Percentiles rank a stretch among this genome's conserved stretches.
These are phyloP conservation scores for Pachycephus smyrnensis DNA, from an alignment of 2,888 invertebrate species.

Conservation along the genomic window DNA sequence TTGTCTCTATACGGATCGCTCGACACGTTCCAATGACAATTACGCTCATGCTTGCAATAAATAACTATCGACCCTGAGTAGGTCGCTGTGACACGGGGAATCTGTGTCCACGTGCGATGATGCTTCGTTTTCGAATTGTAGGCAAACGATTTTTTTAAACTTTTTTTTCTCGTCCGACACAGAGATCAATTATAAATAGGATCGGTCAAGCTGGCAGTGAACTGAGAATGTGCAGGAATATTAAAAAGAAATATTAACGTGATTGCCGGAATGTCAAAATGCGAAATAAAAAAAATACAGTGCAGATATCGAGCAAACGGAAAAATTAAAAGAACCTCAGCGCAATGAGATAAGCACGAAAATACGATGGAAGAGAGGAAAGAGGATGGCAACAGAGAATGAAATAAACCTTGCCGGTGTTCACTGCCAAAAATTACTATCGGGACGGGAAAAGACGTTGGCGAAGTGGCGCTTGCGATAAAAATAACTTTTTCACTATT, in stretches of 20 bases:
- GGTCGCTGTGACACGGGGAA: not conserved
- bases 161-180: not conserved
- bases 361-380: not conserved
- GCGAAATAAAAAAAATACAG: not conserved
- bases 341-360: not conserved
- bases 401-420: not conserved
- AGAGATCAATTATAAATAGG: not conserved
- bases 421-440: not conserved
- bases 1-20: constrained; percentile 5
- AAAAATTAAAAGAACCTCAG: no score
- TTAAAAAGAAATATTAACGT: not conserved
- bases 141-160: not conserved
- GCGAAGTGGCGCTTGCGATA: not conserved
- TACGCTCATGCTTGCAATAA: not conserved
- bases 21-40: not conserved
- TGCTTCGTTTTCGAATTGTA: not conserved
- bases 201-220: not conserved
- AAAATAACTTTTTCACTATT: not conserved
- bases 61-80: not conserved
- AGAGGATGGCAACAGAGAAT: not conserved
- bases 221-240: not conserved
- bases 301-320: not conserved
- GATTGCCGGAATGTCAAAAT: not conserved
- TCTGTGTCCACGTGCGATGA: not conserved
- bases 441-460: not conserved